Evolutionary conservation across 2,888 invertebrate genomes (phyloP).

Genomic region (Protophormia terraenovae): DNA sequence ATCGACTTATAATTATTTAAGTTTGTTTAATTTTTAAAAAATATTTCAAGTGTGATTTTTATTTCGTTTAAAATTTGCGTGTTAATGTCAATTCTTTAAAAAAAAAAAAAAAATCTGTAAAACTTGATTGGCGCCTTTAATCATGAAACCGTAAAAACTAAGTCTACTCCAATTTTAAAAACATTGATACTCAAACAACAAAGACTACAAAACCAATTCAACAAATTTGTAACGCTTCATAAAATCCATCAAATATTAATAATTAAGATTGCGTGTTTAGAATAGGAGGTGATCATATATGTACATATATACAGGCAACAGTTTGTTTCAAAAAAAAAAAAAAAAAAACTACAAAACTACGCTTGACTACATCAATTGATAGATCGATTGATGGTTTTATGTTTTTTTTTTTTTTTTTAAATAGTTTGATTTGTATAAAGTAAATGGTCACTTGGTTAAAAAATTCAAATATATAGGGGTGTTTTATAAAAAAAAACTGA

Average conservation of each 20-base stretch:
- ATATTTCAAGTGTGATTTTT: background rate
- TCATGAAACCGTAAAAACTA: slow-evolving; percentile 52
- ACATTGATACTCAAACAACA: slow-evolving; percentile 1
- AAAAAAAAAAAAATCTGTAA: slow-evolving; percentile 54
- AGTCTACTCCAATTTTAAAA: slow-evolving; percentile 34
- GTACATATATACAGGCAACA: slow-evolving; percentile 41
- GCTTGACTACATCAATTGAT: slow-evolving; percentile 65
- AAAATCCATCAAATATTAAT: slow-evolving; percentile 65
- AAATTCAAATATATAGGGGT: slow-evolving; percentile 25
- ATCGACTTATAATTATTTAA: too few species aligned
- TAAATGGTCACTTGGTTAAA: slow-evolving; percentile 7
- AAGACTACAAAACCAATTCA: too few species aligned
- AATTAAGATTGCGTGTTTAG: slow-evolving; percentile 64
- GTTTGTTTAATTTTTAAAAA: background rate
- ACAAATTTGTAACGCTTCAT: slow-evolving; percentile 66
- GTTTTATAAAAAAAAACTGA: background rate
- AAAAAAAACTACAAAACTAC: slow-evolving; percentile 7
- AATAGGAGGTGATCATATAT: slow-evolving; percentile 60
- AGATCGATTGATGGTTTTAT: slow-evolving; percentile 65
- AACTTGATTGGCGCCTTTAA: slow-evolving; percentile 63
- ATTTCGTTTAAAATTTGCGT: slow-evolving; percentile 35
- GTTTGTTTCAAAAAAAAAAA: slow-evolving; percentile 16
- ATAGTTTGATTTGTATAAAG: background rate
- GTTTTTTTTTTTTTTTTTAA: background rate
- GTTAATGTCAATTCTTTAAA: slow-evolving; percentile 57